phyloP scores from a whole-genome alignment of 1,140 invertebrate species.

The Eurytemora carolleeae region DNA sequence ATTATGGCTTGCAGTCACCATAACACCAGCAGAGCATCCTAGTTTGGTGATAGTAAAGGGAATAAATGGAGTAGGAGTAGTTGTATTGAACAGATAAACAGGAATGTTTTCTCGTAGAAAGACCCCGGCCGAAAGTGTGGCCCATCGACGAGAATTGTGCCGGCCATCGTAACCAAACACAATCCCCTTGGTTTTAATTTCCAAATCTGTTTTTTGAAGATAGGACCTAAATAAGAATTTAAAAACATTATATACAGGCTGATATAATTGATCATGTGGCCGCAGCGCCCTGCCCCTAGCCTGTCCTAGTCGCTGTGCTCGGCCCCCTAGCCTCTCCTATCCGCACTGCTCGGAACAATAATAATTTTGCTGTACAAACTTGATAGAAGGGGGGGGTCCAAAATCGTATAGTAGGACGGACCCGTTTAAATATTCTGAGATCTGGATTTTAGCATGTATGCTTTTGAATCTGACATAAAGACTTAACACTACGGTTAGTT shows the following conservation, averaged over 20 bases:
- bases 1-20: slow-evolving; percentile 97
- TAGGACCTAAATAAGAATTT: background rate
- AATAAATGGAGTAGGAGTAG: slow-evolving; percentile 82
- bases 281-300: background rate
- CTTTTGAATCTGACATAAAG: too few species aligned
- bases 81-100: slow-evolving; percentile 58
- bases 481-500: too few species aligned
- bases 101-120: slow-evolving; percentile 53
- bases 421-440: too few species aligned
- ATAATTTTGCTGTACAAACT: too few species aligned
- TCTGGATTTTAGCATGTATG: too few species aligned
- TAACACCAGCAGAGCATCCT: slow-evolving; percentile 56
- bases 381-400: too few species aligned
- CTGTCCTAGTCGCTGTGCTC: background rate
- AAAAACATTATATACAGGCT: background rate
- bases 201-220: slow-evolving; percentile 3
- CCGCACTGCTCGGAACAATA: too few species aligned
- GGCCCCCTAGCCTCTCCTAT: too few species aligned
- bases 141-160: slow-evolving; percentile 45
- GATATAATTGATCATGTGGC: background rate
- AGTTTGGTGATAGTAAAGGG: slow-evolving; percentile 48
- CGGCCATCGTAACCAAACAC: background rate
- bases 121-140: slow-evolving; percentile 62
- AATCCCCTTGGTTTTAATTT: background rate
- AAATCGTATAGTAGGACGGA: too few species aligned